A percentile compares a stretch with the other conserved stretches of the same genome.
Evolutionary conservation across 2,797 vertebrate species (phyloP).

Genomic region (Cyclura pinguis): DNA sequence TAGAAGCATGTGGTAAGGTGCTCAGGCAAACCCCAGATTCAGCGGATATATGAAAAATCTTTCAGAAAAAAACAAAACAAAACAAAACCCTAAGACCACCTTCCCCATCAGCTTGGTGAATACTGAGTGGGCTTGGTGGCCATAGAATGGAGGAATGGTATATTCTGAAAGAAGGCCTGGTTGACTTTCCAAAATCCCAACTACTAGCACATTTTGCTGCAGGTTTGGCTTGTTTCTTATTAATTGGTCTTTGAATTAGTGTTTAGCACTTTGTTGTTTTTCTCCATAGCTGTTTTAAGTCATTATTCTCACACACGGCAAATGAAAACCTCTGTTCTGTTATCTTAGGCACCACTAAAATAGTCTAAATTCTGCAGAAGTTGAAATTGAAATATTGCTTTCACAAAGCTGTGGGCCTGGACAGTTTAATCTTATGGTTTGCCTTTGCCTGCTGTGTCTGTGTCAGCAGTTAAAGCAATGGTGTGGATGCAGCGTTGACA

Average conservation of each 20-base stretch:
- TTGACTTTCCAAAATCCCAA: neutral
- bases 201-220: neutral
- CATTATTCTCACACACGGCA: neutral
- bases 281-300: neutral
- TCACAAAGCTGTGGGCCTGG: neutral
- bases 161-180: neutral
- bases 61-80: too few species aligned
- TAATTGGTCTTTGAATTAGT: neutral
- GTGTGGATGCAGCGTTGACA: neutral
- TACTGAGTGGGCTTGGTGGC: neutral
- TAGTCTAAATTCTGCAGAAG: neutral
- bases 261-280: neutral
- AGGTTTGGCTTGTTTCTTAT: neutral
- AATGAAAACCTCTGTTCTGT: neutral
- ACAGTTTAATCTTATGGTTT: slow-evolving; percentile 7
- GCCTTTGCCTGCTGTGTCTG: neutral
- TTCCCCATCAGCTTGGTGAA: neutral
- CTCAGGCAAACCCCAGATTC: too few species aligned
- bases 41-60: too few species aligned
- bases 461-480: neutral
- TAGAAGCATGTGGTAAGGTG: neutral
- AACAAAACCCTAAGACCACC: neutral
- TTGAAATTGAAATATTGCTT: slow-evolving; percentile 2
- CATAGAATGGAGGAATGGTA: neutral
- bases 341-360: neutral